Percentiles rank a stretch among this genome's conserved stretches.
Conservation (phyloP, 2,797 vertebrate genomes). For the Novumbra hubbsi region DNA sequence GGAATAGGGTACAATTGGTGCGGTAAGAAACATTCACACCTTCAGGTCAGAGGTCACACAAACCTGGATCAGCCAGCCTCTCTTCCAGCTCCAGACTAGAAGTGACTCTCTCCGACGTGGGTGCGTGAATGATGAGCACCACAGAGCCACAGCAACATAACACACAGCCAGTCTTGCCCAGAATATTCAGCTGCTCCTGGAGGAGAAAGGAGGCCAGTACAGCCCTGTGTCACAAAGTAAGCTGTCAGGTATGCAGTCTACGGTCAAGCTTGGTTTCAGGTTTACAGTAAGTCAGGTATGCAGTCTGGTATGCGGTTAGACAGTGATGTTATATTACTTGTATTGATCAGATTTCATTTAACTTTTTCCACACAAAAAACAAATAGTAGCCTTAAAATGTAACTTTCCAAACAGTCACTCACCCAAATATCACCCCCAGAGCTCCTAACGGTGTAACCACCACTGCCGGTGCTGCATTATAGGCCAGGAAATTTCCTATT, state of each 20-base stretch:
- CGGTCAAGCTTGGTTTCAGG: too few species aligned
- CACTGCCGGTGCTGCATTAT: constrained; percentile 90
- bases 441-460: constrained; percentile 94
- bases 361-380: not conserved
- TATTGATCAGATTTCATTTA: not conserved
- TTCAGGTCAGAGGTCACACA: constrained; percentile 8
- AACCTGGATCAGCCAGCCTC: constrained; percentile 91
- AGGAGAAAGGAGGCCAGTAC: constrained; percentile 90
- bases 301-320: too few species aligned
- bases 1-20: not conserved
- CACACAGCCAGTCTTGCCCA: constrained; percentile 92
- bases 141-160: constrained; percentile 91
- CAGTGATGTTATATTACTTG: not conserved
- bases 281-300: too few species aligned
- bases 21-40: too few species aligned
- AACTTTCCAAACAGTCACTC: constrained; percentile 50
- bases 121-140: constrained; percentile 90
- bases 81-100: constrained; percentile 89
- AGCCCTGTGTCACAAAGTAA: constrained; percentile 75
- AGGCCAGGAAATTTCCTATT: constrained; percentile 94
- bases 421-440: constrained; percentile 97
- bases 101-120: constrained; percentile 82
- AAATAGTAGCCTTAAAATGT: not conserved
- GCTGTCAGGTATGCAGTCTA: not conserved
- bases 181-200: constrained; percentile 87